Conservation (phyloP, 1,140 invertebrate species). For the Brachionus rotundiformis region DNA sequence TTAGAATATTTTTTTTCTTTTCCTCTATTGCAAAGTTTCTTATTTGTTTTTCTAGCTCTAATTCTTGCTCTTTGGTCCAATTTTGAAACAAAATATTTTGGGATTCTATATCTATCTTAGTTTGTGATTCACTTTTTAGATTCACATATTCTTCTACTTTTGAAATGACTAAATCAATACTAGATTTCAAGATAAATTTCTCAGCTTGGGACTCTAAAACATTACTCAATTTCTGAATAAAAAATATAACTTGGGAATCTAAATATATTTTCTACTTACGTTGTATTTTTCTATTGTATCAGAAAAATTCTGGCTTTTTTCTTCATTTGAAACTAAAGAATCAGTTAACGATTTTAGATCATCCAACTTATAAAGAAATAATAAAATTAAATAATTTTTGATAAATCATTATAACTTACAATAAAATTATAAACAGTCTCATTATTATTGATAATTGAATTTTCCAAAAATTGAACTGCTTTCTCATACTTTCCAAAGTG, state of each 20-base stretch:
- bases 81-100: constrained; percentile 34
- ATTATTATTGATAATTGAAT: background rate
- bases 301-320: background rate
- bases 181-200: background rate
- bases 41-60: constrained; percentile 11
- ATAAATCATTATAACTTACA: background rate
- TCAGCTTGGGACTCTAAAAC: background rate
- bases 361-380: background rate
- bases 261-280: background rate
- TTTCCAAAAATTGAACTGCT: constrained; percentile 11
- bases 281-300: background rate
- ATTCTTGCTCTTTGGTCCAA: constrained; percentile 36
- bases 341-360: background rate
- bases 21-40: constrained; percentile 9
- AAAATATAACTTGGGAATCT: background rate
- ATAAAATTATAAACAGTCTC: background rate
- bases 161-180: background rate
- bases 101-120: background rate
- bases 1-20: constrained; percentile 27
- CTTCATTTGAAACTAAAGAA: background rate
- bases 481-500: constrained; percentile 12
- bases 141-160: background rate
- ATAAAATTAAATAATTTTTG: background rate
- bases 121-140: background rate
- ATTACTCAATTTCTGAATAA: background rate